These are phyloP conservation scores for Leptura quadrifasciata DNA, from an alignment of 2,888 invertebrate genomes.

Conservation along the genomic window DNA sequence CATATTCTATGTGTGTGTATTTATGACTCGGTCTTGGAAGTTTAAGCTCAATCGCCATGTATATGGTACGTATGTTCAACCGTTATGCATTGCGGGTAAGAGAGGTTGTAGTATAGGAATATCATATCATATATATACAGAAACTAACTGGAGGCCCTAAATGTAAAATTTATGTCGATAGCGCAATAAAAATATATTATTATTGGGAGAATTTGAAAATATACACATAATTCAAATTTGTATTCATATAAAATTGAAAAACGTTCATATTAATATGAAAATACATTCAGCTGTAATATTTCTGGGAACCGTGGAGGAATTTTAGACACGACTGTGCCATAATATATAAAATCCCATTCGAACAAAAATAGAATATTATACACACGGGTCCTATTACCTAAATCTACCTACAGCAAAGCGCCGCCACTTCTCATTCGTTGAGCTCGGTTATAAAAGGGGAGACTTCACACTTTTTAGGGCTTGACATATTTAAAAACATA, in stretches of 20 bases:
- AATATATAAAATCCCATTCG: slow-evolving; percentile 67
- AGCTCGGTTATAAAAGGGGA: slow-evolving; percentile 46
- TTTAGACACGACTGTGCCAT: slow-evolving; percentile 62
- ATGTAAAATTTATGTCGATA: slow-evolving; percentile 15
- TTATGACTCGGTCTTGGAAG: too few species aligned
- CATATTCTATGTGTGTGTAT: too few species aligned
- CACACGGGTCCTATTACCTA: slow-evolving; percentile 68
- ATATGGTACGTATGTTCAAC: too few species aligned
- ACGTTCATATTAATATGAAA: slow-evolving; percentile 52
- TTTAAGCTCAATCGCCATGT: too few species aligned
- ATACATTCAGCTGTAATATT: slow-evolving; percentile 53
- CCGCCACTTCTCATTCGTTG: slow-evolving; percentile 55
- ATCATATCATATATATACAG: background rate
- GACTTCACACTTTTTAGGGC: slow-evolving; percentile 45
- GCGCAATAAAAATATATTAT: slow-evolving; percentile 26
- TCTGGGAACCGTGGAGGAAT: slow-evolving; percentile 52
- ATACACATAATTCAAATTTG: slow-evolving; percentile 42
- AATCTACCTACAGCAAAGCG: slow-evolving; percentile 66
- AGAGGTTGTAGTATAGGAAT: too few species aligned
- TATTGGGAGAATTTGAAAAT: slow-evolving; percentile 18
- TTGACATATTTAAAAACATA: slow-evolving; percentile 50
- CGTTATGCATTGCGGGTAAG: too few species aligned
- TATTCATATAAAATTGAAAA: slow-evolving; percentile 52
- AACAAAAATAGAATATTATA: slow-evolving; percentile 70
- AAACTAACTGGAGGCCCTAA: background rate